Evolutionary conservation across 2,888 invertebrate species (phyloP).

Genomic region (Callinectes sapidus): DNA sequence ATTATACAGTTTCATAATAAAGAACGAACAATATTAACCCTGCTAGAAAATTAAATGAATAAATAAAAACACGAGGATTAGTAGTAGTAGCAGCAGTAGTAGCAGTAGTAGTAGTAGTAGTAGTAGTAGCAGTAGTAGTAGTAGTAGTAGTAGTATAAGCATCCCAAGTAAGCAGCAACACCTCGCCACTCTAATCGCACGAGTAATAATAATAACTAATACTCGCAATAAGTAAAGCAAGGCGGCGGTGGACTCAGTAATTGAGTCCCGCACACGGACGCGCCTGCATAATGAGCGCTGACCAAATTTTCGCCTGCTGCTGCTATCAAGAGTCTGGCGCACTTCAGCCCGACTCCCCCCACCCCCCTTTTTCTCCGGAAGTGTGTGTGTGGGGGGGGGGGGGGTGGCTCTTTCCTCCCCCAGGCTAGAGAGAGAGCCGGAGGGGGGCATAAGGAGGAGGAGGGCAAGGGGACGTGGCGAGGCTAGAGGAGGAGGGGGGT

Average conservation of each 20-base stretch:
- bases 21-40: background rate
- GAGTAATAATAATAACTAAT: background rate
- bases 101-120: conserved; percentile 2
- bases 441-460: background rate
- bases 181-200: background rate
- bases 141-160: background rate
- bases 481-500: conserved; percentile 11
- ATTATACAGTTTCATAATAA: background rate
- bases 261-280: background rate
- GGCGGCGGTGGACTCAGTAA: background rate
- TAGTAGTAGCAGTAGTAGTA: background rate
- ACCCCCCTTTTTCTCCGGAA: background rate
- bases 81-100: background rate
- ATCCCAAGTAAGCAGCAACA: background rate
- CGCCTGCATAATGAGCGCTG: background rate
- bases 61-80: background rate
- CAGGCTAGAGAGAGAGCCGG: background rate
- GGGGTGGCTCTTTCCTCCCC: background rate
- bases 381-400: too few species aligned
- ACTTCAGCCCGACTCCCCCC: background rate
- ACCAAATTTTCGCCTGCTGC: background rate
- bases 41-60: background rate
- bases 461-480: background rate
- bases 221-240: background rate
- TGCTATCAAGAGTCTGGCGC: background rate